Base-by-base conservation (phyloP, 2,888 invertebrate genomes). In the Brachyptera putata region DNA sequence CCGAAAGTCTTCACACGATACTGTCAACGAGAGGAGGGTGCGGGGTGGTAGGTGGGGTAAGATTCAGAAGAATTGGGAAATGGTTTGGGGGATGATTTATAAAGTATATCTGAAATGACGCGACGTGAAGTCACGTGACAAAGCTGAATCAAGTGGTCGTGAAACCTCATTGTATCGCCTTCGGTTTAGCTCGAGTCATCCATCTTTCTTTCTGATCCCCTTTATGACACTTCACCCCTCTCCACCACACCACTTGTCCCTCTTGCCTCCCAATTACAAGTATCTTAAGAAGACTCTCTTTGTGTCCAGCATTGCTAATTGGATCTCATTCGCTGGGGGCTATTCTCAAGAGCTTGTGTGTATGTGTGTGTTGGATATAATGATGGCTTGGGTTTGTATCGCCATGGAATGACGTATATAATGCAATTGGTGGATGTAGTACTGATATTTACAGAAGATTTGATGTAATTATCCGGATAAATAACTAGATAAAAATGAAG, bases 301-400 rank as follows among this genome's bases (percentile, higher is more conserved):
- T 39, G 25, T 39, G 58, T 41, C 37, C 39, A 18, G 37, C 56
- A 39, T 14, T 48, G 56, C 56, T 60, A 60, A 56, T 60, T 60
- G 60, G 26, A 46, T 46, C 55, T 34, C 56, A 60, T 56, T 56
- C 56, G 53, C 25, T 16, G 46, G 48, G 60, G 56, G 36, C 2
- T 34, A 39, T 11, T 4, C 9, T n/a, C 16, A 30, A 48, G n/a
- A 30, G 30, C 48, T 25, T 48, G 48, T n/a, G 24, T 22, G 49
- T 16, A 24, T 25, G n/a, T n/a, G n/a, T n/a, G n/a, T 48, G 21
- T 25, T 22, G 25, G 48, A 24, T 25, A 50, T 50, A 24, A 50
- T 50, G 49, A 50, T 25, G 49, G 14, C 24, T 24, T n/a, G 22
- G 7, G 18, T 3, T 14, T 14, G 16, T 41, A 21, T 41, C 41